These are phyloP conservation scores for Porites rus DNA, from an alignment of 92 coral and sea anemone genomes.

Conservation along the genomic window DNA sequence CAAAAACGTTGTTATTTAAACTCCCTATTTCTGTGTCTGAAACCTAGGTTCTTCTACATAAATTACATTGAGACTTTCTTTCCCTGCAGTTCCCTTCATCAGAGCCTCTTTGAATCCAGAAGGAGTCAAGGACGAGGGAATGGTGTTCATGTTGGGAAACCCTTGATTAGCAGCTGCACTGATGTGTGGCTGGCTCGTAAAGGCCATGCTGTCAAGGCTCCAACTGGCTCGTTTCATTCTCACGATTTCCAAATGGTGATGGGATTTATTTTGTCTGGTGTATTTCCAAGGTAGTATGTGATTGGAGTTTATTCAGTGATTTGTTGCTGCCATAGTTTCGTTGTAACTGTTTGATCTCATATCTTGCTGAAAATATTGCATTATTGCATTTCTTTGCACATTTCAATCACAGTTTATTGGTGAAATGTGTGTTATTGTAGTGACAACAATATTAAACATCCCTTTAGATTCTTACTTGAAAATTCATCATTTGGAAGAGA, in stretches of 20 bases:
- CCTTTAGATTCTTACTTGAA: no score
- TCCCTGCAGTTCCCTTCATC: constrained; percentile 23
- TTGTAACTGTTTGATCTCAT: no score
- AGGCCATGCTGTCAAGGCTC: constrained; percentile 86
- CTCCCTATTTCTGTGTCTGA: no score
- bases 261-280: constrained; percentile 89
- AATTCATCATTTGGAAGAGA: not conserved
- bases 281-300: constrained; percentile 73
- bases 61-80: not conserved
- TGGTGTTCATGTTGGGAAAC: constrained; percentile 56
- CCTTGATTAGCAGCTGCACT: constrained; percentile 78
- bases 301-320: not conserved
- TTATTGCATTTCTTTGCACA: no score
- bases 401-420: no score
- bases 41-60: no score
- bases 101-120: constrained; percentile 46
- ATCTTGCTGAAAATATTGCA: no score
- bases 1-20: no score
- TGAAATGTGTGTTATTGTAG: no score
- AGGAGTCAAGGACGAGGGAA: constrained; percentile 2
- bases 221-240: constrained; percentile 94
- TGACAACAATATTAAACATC: no score
- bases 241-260: constrained; percentile 92
- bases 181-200: constrained; percentile 97
- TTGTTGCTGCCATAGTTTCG: no score